Conservation (phyloP, 2,797 vertebrate species). For the Hipposideros larvatus region DNA sequence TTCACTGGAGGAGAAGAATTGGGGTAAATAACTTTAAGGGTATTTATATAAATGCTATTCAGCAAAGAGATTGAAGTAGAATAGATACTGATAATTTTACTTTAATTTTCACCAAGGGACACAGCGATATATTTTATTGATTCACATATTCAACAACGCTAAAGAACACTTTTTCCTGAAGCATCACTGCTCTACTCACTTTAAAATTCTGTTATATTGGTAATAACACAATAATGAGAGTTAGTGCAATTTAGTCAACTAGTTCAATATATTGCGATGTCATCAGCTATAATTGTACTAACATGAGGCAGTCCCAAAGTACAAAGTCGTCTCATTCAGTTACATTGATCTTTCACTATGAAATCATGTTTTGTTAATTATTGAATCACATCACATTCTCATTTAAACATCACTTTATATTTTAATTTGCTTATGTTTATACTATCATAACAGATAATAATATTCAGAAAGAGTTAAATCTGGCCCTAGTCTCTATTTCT, state of each 20-base stretch:
- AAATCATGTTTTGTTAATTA: slow-evolving; percentile 17
- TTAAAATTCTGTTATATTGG: neutral
- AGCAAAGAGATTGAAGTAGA: neutral
- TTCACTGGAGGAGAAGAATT: neutral
- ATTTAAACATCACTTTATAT: neutral
- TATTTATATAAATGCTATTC: neutral
- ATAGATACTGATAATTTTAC: slow-evolving; percentile 39
- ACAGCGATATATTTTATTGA: neutral
- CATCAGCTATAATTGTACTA: neutral
- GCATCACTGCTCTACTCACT: neutral
- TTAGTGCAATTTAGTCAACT: neutral
- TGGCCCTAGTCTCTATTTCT: neutral
- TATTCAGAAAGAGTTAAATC: slow-evolving; percentile 53
- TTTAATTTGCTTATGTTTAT: slow-evolving; percentile 54
- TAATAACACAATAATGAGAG: slow-evolving; percentile 42
- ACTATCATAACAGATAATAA: neutral
- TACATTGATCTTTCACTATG: slow-evolving; percentile 32
- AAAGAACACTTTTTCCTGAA: slow-evolving; percentile 29
- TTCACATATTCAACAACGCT: neutral
- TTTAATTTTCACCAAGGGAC: slow-evolving; percentile 28
- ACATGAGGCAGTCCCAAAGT: neutral
- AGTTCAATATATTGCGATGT: slow-evolving; percentile 4
- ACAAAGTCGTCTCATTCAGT: neutral
- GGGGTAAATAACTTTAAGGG: neutral
- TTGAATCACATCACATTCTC: neutral